These are phyloP conservation scores for Tenthredo mesomela DNA, from an alignment of 2,888 invertebrate genomes.

Conservation along the genomic window DNA sequence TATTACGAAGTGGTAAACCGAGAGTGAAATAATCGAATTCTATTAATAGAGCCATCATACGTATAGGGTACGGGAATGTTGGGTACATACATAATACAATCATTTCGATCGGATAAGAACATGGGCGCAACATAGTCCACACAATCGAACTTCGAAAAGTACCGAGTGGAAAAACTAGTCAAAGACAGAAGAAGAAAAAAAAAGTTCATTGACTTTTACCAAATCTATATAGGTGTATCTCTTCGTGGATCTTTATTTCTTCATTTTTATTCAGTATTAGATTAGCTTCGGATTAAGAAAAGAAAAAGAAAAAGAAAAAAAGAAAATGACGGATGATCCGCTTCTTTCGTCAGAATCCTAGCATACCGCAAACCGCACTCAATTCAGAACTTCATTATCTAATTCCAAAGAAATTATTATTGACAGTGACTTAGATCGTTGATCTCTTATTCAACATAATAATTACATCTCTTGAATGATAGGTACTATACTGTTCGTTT, in stretches of 20 bases:
- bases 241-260: neutral
- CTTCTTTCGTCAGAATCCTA: neutral
- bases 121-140: conserved; percentile 11
- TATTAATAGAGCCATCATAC: conserved; percentile 8
- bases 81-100: conserved; percentile 5
- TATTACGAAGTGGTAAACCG: neutral
- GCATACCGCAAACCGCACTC: neutral
- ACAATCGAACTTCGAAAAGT: conserved; percentile 7
- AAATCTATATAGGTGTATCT: neutral
- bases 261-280: too few relatives aligned
- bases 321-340: neutral
- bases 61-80: neutral
- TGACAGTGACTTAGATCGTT: neutral
- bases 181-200: neutral
- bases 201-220: conserved; percentile 24
- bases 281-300: neutral
- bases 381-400: neutral
- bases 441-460: neutral
- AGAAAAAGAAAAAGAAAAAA: too few relatives aligned
- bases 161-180: neutral
- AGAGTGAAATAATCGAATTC: conserved; percentile 17
- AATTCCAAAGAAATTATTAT: neutral
- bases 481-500: neutral
- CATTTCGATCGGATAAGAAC: conserved; percentile 26
- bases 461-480: neutral